These are phyloP conservation scores for Heliopora coerulea DNA, from an alignment of 92 coral and sea anemone genomes.

Conservation along the genomic window DNA sequence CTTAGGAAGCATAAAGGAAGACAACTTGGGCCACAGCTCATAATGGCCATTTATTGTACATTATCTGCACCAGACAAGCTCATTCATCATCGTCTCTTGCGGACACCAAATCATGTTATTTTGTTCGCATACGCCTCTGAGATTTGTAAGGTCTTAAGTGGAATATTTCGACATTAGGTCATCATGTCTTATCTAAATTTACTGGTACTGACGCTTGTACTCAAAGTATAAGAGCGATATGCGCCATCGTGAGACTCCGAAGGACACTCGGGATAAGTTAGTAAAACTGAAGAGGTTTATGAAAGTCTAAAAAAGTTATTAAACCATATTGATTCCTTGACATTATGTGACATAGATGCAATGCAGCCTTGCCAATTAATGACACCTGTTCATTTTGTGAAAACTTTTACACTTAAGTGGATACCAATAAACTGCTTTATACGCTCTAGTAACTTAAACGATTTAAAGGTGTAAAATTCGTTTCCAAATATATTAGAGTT, in stretches of 20 bases:
- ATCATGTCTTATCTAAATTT: background rate
- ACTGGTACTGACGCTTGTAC: conserved; percentile 21
- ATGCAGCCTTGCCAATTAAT: background rate
- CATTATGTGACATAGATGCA: no score
- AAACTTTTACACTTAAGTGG: background rate
- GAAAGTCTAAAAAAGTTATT: background rate
- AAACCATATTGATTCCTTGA: no score
- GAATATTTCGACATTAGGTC: conserved; percentile 33
- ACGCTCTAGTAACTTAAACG: background rate
- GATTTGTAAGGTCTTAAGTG: background rate
- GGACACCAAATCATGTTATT: conserved; percentile 3
- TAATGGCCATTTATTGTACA: conserved; percentile 7
- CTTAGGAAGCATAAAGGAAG: background rate
- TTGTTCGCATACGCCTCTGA: background rate
- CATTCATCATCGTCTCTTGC: background rate
- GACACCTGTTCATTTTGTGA: background rate
- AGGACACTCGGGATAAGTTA: no score
- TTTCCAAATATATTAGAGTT: background rate
- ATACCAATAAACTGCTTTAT: background rate
- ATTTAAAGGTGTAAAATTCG: background rate
- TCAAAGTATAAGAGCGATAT: conserved; percentile 14
- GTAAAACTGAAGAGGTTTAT: no score
- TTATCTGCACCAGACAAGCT: background rate
- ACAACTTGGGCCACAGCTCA: background rate
- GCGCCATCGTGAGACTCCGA: no score